phyloP scores from a whole-genome alignment of 2,888 invertebrate species.

The Mythimna vitellina region DNA sequence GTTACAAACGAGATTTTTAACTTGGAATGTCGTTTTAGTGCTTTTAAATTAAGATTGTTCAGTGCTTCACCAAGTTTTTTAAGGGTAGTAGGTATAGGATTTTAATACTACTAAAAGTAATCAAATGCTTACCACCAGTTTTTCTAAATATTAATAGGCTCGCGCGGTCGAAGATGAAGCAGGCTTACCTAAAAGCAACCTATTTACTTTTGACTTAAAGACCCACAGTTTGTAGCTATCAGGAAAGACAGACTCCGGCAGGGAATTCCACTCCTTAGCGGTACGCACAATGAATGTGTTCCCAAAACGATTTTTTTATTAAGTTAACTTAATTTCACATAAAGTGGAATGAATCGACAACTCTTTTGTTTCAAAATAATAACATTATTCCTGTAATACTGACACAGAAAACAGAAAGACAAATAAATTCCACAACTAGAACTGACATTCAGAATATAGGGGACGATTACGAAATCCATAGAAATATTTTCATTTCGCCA shows the following conservation, averaged over 20 bases:
- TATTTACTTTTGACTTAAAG: too few relatives aligned
- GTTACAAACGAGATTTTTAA: constrained; percentile 53
- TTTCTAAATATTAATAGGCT: too few relatives aligned
- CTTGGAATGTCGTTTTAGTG: constrained; percentile 1
- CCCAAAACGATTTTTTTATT: too few relatives aligned
- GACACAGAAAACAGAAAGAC: constrained; percentile 5
- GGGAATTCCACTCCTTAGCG: too few relatives aligned
- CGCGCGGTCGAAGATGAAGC: too few relatives aligned
- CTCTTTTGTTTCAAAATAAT: background rate
- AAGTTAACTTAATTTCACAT: too few relatives aligned
- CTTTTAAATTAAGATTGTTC: constrained; percentile 19
- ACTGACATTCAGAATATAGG: constrained; percentile 9
- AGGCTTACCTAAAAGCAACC: too few relatives aligned
- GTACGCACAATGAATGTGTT: too few relatives aligned
- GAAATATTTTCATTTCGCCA: constrained; percentile 66
- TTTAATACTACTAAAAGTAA: background rate
- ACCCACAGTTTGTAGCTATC: background rate
- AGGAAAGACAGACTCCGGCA: too few relatives aligned
- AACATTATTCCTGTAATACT: background rate
- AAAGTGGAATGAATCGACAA: too few relatives aligned
- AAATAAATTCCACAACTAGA: constrained; percentile 17
- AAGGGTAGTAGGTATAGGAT: background rate
- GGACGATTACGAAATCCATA: constrained; percentile 47
- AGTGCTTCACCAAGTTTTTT: background rate
- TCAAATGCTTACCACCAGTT: background rate